Base-by-base conservation (phyloP, 2,797 vertebrate species). In the Poecilia wingei region DNA sequence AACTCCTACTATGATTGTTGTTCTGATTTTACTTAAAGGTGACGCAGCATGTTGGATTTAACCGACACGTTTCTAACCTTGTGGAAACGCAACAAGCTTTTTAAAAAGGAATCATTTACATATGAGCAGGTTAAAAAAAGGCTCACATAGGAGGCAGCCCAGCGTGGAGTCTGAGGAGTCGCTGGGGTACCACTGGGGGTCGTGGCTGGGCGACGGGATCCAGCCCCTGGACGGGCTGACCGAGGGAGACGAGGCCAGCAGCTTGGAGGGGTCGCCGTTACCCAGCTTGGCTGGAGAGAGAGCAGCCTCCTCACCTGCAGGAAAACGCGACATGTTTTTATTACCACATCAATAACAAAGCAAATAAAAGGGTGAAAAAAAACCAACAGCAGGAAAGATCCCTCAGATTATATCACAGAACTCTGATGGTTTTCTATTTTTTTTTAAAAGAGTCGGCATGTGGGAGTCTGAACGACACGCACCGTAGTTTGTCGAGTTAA, bases 131-230 rank as follows among this genome's bases (percentile, higher is more conserved):
- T 20, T 25, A 14, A 55, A 53, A 41, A 10, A 61, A 46, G 36
- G 95, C 97, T 96, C 91, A 99, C 98, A 99, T 41, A 99, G 97
- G 78, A 99, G 95, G 91, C 98, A 98, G 90, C 98, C 97, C 79
- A 99, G 95, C 0, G 97, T 97, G 1, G 98, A 99, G 89, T 99
- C 98, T 0, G 97, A 97, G 10, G 98, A 99, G 93, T 99, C 98
- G 1, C 95, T 99, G 89, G 98, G 98, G 90, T 98, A 99, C 98
- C 98, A 99, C 95, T 99, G 98, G 7, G 98, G 98, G 92, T 99
- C 98, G 0, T 99, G 98, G 82, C 96, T 97, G n/a, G 98, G 98
- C 4, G 98, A 99, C 0, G 98, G 97, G 78, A 99, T 99, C 98
- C 98, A 99, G 83, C 96, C 97, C 82, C 97, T 95, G 69, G 97